These are phyloP conservation scores for Saturnia japonica DNA, from an alignment of 2,888 invertebrate genomes.

Conservation along the genomic window DNA sequence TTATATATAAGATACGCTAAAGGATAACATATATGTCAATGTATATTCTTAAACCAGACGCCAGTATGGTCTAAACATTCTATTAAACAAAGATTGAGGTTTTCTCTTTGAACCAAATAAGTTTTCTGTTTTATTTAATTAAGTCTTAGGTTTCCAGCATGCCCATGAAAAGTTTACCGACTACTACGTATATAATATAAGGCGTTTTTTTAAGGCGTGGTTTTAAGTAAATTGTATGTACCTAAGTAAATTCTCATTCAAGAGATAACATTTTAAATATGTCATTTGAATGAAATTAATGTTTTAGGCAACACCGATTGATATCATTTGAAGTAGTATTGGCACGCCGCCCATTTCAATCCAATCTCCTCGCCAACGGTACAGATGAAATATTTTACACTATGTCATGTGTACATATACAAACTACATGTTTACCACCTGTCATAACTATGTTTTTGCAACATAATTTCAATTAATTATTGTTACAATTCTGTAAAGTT, in stretches of 20 bases:
- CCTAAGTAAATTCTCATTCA: not conserved
- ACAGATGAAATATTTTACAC: constrained; percentile 40
- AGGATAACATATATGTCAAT: not conserved
- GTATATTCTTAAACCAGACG: not conserved
- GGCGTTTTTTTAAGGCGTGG: not conserved
- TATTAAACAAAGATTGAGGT: not conserved
- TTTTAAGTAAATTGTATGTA: not conserved
- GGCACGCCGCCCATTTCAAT: constrained; percentile 57
- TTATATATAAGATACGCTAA: not conserved
- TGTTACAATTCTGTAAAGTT: not conserved
- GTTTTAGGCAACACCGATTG: not conserved
- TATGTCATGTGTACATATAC: not conserved
- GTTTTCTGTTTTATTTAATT: not conserved
- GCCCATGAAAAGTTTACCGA: not conserved
- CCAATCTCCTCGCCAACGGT: constrained; percentile 48
- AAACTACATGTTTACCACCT: not conserved
- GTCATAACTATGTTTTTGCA: not conserved
- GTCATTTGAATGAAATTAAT: not conserved
- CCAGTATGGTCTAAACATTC: not conserved
- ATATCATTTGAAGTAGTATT: constrained; percentile 31
- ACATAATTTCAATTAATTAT: not conserved
- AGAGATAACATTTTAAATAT: not conserved
- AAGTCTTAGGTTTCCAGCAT: not conserved
- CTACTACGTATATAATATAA: not conserved
- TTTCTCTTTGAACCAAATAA: not conserved